Conservation (phyloP, 2,113 vertebrate species). For the Oreochromis spilurus region DNA sequence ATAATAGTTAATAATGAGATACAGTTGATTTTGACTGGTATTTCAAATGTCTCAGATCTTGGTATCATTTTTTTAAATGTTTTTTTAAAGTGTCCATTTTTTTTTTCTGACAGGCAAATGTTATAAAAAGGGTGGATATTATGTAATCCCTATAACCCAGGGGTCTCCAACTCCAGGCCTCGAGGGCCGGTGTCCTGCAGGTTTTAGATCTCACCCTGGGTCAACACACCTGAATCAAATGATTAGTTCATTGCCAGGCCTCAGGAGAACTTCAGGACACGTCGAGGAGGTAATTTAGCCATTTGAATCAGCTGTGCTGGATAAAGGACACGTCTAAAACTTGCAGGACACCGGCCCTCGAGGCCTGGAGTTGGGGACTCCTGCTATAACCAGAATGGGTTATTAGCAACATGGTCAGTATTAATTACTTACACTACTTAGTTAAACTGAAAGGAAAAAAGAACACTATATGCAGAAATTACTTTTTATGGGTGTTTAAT, state of each 20-base stretch:
- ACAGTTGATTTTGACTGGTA: not conserved
- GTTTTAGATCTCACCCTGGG: too few relatives aligned
- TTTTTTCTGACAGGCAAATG: not conserved
- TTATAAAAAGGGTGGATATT: not conserved
- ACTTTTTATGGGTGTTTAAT: not conserved
- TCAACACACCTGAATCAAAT: too few relatives aligned
- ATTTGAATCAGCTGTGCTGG: too few relatives aligned
- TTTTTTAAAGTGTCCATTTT: not conserved
- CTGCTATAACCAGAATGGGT: not conserved
- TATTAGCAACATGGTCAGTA: not conserved
- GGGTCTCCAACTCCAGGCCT: too few relatives aligned
- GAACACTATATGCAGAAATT: fast-evolving
- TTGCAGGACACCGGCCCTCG: too few relatives aligned
- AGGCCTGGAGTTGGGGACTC: too few relatives aligned
- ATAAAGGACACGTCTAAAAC: too few relatives aligned
- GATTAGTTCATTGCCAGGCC: too few relatives aligned
- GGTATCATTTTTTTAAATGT: not conserved
- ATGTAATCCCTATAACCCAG: not conserved
- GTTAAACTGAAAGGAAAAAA: not conserved
- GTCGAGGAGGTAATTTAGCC: too few relatives aligned
- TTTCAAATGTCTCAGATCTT: not conserved
- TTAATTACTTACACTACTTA: not conserved
- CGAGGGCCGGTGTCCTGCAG: too few relatives aligned
- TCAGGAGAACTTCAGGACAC: too few relatives aligned
- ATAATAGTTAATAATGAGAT: not conserved